Evolutionary conservation across 2,888 invertebrate species (phyloP).

Genomic region (Byasa hedistus): DNA sequence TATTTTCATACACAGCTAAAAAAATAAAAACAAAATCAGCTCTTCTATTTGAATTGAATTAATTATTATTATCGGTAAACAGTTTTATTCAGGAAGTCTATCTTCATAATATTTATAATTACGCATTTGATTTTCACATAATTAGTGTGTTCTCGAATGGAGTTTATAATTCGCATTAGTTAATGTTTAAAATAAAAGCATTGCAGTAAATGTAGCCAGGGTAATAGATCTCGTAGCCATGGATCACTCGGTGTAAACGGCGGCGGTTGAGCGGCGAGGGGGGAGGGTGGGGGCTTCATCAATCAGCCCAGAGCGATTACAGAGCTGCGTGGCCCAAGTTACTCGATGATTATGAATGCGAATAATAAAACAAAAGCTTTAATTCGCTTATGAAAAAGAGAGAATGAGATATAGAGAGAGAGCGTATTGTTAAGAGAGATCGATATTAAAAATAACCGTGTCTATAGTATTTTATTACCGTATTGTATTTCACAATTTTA

Average conservation of each 20-base stretch:
- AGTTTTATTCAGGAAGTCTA: no score
- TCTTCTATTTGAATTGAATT: no score
- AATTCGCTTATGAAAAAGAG: no score
- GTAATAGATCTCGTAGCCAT: slow-evolving; percentile 70
- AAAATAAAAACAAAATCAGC: no score
- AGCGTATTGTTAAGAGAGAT: no score
- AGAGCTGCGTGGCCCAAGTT: slow-evolving; percentile 43
- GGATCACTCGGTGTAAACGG: slow-evolving; percentile 67
- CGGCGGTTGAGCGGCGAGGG: slow-evolving; percentile 34
- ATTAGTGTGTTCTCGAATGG: background rate
- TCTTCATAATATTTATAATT: no score
- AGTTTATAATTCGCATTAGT: slow-evolving; percentile 36
- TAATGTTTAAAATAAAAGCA: slow-evolving; percentile 53
- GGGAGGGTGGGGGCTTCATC: slow-evolving; percentile 62
- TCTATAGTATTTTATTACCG: no score
- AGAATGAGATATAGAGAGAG: no score
- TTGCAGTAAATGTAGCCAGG: slow-evolving; percentile 38
- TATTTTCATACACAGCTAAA: no score
- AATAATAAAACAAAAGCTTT: background rate
- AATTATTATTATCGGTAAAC: no score
- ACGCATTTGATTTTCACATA: background rate
- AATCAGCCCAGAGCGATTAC: slow-evolving; percentile 78
- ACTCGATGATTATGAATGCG: slow-evolving; percentile 17
- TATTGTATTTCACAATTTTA: no score
- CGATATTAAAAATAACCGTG: no score